These are phyloP conservation scores for Vollenhovia emeryi DNA, from an alignment of 1,140 invertebrate genomes.

Conservation along the genomic window DNA sequence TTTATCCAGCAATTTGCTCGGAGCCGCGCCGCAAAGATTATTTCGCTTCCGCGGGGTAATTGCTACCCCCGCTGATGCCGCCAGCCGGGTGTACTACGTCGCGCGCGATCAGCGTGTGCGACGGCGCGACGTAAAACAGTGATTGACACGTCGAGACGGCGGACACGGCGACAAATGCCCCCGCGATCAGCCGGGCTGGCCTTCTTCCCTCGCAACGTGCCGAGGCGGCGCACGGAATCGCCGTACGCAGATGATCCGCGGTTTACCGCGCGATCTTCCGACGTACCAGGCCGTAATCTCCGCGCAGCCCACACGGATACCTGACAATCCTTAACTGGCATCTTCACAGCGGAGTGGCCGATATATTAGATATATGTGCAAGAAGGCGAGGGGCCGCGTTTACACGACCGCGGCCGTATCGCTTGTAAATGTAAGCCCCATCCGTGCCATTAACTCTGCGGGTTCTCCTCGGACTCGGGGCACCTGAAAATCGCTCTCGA, in stretches of 20 bases:
- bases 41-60: slow-evolving; percentile 50
- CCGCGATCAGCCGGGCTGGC: not conserved
- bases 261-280: slow-evolving; percentile 11
- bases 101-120: too few species aligned
- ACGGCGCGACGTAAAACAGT: not conserved
- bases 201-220: not conserved
- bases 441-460: slow-evolving; percentile 49
- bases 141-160: slow-evolving; percentile 52
- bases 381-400: not conserved
- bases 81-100: not conserved
- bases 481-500: slow-evolving; percentile 69
- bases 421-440: slow-evolving; percentile 35
- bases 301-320: slow-evolving; percentile 2
- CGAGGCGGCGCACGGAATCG: not conserved
- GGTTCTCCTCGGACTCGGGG: slow-evolving; percentile 13
- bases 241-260: not conserved
- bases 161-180: not conserved
- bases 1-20: slow-evolving; percentile 56
- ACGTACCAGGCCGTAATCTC: slow-evolving; percentile 2
- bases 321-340: slow-evolving; percentile 54
- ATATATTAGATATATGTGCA: slow-evolving; percentile 30
- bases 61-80: slow-evolving; percentile 32
- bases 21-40: slow-evolving; percentile 56
- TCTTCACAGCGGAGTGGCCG: slow-evolving; percentile 62
- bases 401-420: slow-evolving; percentile 41